These are phyloP conservation scores for Trinectes maculatus DNA, from an alignment of 2,113 vertebrate species.

Conservation along the genomic window DNA sequence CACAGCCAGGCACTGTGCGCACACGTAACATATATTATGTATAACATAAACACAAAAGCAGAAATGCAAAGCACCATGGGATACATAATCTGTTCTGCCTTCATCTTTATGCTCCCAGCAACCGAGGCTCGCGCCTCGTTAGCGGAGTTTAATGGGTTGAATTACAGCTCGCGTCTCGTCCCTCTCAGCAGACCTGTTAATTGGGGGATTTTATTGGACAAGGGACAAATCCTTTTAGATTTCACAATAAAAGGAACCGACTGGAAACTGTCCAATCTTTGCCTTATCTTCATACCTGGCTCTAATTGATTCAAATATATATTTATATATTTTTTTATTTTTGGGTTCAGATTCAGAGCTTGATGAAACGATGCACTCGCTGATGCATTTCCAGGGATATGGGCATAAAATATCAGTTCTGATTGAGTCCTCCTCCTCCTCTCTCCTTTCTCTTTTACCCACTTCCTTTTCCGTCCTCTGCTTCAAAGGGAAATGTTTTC, in stretches of 20 bases:
- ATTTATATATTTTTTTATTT: constrained; percentile 22
- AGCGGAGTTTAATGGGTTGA: constrained; percentile 57
- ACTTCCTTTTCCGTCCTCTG: not conserved
- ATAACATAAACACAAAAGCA: too few species aligned
- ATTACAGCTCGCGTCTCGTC: constrained; percentile 50
- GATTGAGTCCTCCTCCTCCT: not conserved
- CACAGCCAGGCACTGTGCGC: not conserved
- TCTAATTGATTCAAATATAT: constrained; percentile 14
- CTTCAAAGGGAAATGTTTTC: not conserved
- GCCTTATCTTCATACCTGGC: constrained; percentile 15
- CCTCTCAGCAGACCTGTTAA: constrained; percentile 42
- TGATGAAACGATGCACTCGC: constrained; percentile 6
- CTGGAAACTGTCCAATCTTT: constrained; percentile 31
- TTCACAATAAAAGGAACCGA: constrained; percentile 55
- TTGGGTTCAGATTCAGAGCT: constrained; percentile 29
- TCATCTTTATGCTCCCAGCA: constrained; percentile 17
- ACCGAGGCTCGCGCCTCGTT: constrained; percentile 49
- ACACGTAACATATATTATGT: not conserved
- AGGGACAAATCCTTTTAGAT: constrained; percentile 56
- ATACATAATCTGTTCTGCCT: not conserved
- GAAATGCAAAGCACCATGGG: constrained; percentile 15
- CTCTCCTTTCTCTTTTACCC: not conserved
- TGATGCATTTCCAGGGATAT: not conserved
- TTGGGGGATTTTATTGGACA: constrained; percentile 54
- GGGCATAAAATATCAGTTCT: not conserved